Evolutionary conservation across 2,888 invertebrate species (phyloP).

Genomic region (Ariolimax columbianus): DNA sequence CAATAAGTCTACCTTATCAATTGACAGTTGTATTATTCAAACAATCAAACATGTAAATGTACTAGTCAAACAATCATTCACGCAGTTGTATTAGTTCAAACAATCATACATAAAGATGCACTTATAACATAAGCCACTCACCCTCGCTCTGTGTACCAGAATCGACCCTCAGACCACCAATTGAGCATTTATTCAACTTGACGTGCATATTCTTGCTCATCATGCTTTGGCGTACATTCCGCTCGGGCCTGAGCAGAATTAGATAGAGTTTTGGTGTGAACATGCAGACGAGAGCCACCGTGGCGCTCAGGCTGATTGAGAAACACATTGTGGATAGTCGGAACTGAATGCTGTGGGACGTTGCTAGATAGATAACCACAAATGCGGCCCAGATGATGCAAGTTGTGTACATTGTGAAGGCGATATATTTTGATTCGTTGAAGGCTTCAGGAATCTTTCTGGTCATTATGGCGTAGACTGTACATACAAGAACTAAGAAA

Average conservation of each 20-base stretch:
- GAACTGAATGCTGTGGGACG: constrained; percentile 84
- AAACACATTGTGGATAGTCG: constrained; percentile 96
- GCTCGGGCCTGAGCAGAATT: constrained; percentile 91
- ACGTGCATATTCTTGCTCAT: constrained; percentile 65
- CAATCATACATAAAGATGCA: no score
- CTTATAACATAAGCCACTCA: constrained; percentile 44
- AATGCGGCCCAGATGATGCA: constrained; percentile 83
- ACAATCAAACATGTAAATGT: no score
- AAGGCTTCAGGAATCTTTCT: constrained; percentile 80
- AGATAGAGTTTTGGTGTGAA: constrained; percentile 96
- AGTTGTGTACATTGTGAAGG: constrained; percentile 92
- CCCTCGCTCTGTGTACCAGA: constrained; percentile 78
- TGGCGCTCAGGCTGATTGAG: constrained; percentile 94
- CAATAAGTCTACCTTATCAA: no score
- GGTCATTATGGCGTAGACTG: constrained; percentile 79
- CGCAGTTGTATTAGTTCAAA: no score
- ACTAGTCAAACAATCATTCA: no score
- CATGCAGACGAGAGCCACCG: constrained; percentile 94
- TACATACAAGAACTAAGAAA: constrained; percentile 87
- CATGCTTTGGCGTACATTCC: constrained; percentile 88
- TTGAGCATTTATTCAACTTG: constrained; percentile 54
- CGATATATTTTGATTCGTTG: constrained; percentile 80
- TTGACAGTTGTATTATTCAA: no score
- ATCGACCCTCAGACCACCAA: constrained; percentile 69
- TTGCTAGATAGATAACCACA: constrained; percentile 83